Percentiles rank a stretch among this genome's conserved stretches.
Evolutionary conservation across 2,888 invertebrate genomes (phyloP).

Genomic region (Rutpela maculata): DNA sequence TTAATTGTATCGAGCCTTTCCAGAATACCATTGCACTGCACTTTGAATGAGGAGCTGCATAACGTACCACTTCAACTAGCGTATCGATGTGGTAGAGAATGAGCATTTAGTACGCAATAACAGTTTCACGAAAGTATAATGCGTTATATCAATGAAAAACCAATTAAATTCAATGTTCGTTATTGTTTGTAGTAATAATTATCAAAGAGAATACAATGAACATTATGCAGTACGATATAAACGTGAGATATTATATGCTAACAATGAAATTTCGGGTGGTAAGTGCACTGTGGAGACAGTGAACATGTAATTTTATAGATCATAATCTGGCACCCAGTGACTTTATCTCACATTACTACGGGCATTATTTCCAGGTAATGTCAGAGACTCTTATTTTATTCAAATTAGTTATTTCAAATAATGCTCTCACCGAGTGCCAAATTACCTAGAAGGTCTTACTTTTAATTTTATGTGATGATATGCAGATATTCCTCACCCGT

Average conservation of each 20-base stretch:
- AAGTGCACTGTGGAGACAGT: slow-evolving; percentile 22
- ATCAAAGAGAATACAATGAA: neutral
- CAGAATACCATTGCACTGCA: too few species aligned
- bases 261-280: slow-evolving; percentile 21
- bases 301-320: slow-evolving; percentile 57
- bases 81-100: neutral
- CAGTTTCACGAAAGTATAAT: slow-evolving; percentile 5
- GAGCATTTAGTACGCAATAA: slow-evolving; percentile 8
- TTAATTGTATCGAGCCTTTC: too few species aligned
- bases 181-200: slow-evolving; percentile 14
- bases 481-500: slow-evolving; percentile 43
- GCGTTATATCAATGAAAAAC: slow-evolving; percentile 20
- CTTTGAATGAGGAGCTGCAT: too few species aligned
- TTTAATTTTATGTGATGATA: slow-evolving; percentile 53
- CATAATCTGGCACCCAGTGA: slow-evolving; percentile 51
- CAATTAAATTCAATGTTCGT: slow-evolving; percentile 19
- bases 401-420: slow-evolving; percentile 56
- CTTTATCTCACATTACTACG: slow-evolving; percentile 51
- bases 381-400: slow-evolving; percentile 52
- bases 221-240: slow-evolving; percentile 19
- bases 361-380: slow-evolving; percentile 52
- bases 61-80: neutral
- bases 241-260: slow-evolving; percentile 22
- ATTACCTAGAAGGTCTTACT: slow-evolving; percentile 47
- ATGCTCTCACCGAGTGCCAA: slow-evolving; percentile 54